These are phyloP conservation scores for Doris montereyensis DNA, from an alignment of 2,888 invertebrate genomes.

Conservation along the genomic window DNA sequence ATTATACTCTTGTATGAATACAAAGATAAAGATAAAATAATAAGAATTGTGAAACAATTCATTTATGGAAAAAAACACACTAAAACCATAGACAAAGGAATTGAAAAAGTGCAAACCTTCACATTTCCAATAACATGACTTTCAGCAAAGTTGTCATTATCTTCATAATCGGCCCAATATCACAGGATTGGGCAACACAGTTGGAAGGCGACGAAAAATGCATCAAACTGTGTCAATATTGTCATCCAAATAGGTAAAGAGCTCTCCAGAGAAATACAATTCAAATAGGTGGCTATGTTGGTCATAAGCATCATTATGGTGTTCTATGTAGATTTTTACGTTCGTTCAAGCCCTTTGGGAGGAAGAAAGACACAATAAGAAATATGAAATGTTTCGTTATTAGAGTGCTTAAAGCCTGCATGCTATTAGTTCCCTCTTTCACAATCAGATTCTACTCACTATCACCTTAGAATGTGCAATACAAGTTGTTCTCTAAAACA, in stretches of 20 bases:
- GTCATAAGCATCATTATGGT: constrained; percentile 85
- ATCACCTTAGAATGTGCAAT: too few relatives aligned
- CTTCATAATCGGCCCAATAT: constrained; percentile 72
- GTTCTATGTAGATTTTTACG: constrained; percentile 80
- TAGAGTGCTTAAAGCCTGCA: neutral
- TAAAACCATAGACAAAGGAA: too few relatives aligned
- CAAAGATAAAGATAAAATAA: too few relatives aligned
- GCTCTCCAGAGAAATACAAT: constrained; percentile 87
- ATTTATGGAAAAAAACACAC: too few relatives aligned
- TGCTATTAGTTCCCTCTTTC: neutral
- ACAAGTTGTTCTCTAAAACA: too few relatives aligned
- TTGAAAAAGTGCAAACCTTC: too few relatives aligned
- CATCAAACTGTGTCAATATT: constrained; percentile 89
- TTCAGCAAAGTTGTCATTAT: constrained; percentile 78
- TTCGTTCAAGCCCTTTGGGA: constrained; percentile 79
- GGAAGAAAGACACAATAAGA: neutral
- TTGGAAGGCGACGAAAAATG: constrained; percentile 80
- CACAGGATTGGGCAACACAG: constrained; percentile 66
- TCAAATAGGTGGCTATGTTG: constrained; percentile 94
- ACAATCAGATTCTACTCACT: too few relatives aligned
- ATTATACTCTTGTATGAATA: too few relatives aligned
- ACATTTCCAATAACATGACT: constrained; percentile 87
- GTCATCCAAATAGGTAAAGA: constrained; percentile 84
- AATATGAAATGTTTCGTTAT: too few relatives aligned
- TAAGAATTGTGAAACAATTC: too few relatives aligned